A percentile compares a stretch with the other conserved stretches of the same genome.
phyloP scores from a whole-genome alignment of 1,140 invertebrate genomes.

The Macrobrachium rosenbergii region DNA sequence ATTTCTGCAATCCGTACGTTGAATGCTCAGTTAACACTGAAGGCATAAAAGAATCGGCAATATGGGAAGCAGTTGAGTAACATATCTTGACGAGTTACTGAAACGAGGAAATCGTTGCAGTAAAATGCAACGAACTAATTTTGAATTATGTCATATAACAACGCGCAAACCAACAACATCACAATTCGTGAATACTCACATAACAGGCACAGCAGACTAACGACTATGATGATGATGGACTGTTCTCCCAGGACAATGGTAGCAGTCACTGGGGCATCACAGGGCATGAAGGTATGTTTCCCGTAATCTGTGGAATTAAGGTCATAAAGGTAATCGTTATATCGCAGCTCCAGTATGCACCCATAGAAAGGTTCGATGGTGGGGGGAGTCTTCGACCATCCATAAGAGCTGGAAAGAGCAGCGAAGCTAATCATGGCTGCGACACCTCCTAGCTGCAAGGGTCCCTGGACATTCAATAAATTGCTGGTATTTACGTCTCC shows the following conservation, averaged over 20 bases:
- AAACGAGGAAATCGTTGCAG: too few species aligned
- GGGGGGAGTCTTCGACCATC: conserved; percentile 85
- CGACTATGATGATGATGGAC: conserved; percentile 63
- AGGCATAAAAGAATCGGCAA: too few species aligned
- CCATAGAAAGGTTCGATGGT: conserved; percentile 91
- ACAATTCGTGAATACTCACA: conserved; percentile 43
- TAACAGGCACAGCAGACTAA: conserved; percentile 57
- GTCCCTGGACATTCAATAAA: conserved; percentile 90
- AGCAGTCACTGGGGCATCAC: conserved; percentile 32
- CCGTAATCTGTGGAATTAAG: conserved; percentile 61
- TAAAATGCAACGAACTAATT: too few species aligned
- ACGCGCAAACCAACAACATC: too few species aligned
- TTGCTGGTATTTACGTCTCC: conserved; percentile 10
- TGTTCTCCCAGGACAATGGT: conserved; percentile 50
- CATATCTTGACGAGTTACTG: too few species aligned
- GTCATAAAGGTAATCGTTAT: conserved; percentile 61
- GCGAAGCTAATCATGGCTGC: conserved; percentile 82
- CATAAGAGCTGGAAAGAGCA: conserved; percentile 79
- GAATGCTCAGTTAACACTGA: too few species aligned
- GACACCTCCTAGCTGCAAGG: conserved; percentile 92
- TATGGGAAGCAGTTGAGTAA: too few species aligned
- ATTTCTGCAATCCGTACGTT: too few species aligned
- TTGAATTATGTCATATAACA: too few species aligned
- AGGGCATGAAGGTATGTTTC: conserved; percentile 52
- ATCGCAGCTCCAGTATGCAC: conserved; percentile 87